Conservation (phyloP, 2,113 vertebrate genomes). For the Butorides virescens region DNA sequence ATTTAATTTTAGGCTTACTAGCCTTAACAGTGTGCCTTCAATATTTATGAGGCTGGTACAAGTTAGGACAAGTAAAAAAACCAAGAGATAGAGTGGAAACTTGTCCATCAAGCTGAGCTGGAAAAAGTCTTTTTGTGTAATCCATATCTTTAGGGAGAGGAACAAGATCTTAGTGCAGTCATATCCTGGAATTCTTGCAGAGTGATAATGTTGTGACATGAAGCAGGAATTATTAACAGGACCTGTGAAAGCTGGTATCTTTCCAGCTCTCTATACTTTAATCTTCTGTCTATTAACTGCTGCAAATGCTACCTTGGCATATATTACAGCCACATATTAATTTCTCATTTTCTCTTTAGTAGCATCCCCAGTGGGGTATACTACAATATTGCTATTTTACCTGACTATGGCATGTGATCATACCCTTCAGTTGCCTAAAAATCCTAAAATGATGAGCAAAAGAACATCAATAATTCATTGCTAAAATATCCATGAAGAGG, state of each 20-base stretch:
- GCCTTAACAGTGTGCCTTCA: background rate
- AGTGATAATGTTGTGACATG: slow-evolving; percentile 4
- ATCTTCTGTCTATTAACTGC: slow-evolving; percentile 25
- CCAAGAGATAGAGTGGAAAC: background rate
- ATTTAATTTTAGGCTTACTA: background rate
- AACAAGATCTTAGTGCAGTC: background rate
- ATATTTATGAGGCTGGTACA: slow-evolving; percentile 36
- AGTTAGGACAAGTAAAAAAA: background rate
- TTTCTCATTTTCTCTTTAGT: slow-evolving; percentile 46
- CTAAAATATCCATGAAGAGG: slow-evolving; percentile 13
- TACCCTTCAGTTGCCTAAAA: slow-evolving; percentile 9
- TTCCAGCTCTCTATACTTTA: slow-evolving; percentile 11
- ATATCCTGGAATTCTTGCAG: background rate
- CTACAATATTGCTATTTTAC: slow-evolving; percentile 33
- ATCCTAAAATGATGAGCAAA: slow-evolving; percentile 20
- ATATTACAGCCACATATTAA: slow-evolving; percentile 27
- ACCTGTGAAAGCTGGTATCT: slow-evolving; percentile 18
- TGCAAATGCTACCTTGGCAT: background rate
- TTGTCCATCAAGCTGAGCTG: background rate
- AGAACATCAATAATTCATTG: slow-evolving; percentile 49
- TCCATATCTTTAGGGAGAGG: background rate
- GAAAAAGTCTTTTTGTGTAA: background rate
- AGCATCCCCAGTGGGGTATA: background rate
- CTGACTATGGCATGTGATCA: slow-evolving; percentile 25
- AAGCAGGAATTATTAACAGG: slow-evolving; percentile 34